Evolutionary conservation across 2,888 invertebrate species (phyloP), one percentile per base, ranked within the genome.

Genomic region (Gnatocerus cornutus): DNA sequence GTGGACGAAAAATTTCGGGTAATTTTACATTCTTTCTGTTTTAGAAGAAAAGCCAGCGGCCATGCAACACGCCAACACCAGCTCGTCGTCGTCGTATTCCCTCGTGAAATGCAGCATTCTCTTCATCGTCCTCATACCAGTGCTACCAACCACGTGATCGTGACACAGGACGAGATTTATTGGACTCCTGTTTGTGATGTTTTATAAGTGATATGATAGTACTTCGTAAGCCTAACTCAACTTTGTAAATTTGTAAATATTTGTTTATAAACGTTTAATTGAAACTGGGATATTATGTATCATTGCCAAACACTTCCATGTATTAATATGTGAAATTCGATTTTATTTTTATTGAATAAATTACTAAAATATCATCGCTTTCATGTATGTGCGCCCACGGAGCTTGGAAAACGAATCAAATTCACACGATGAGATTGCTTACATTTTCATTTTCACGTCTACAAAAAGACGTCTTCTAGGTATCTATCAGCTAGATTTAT

Each of bases 21-120:
- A 64, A 53, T 53, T 64, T 39, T 43, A 27, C 30, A 30, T 66
- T 52, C 14, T 68, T 21, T 73, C 73, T 73, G 69, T 85, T 86
- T 67, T 87, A 92, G 91, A 91, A 82, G 91, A 92, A 81, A 91
- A 91, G 41, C 91, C 91, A 71, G 91, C 91, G 21, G 92, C 92
- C 0, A 91, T 92, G 91, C 91, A 92, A 78, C 91, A 91, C 75
- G 91, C 91, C 45, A 91, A 91, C 82, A 89, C 84, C 39, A 79
- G 79, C 50, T 80, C 81, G 46, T 78, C 81, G 27, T 76, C 80
- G 13, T 78, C 79, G 9, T 76, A 75, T 30, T 75, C 74, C 48
- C 67, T 80, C 55, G 69, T 79, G 56, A 79, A 78, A 66, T 81
- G 77, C 73, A 74, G 80, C 73, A 73, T 81, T 59, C 71, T 80